Conservation (phyloP, 2,113 vertebrate genomes). For the Sylvia atricapilla region DNA sequence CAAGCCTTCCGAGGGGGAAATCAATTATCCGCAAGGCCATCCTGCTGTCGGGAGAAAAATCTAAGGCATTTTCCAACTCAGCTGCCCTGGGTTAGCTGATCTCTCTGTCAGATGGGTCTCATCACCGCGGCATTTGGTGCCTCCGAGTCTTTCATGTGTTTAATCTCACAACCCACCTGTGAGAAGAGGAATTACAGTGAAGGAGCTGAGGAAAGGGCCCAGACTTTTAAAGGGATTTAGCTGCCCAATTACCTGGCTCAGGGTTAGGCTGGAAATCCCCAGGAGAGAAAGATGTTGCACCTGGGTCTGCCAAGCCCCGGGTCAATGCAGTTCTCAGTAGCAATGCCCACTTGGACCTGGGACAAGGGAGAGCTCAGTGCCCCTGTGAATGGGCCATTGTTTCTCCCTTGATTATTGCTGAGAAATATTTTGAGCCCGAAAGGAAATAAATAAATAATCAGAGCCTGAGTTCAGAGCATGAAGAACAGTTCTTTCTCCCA, state of each 20-base stretch:
- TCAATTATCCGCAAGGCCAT: slow-evolving; percentile 41
- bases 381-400: not conserved
- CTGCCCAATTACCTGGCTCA: slow-evolving; percentile 46
- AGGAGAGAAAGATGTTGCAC: not conserved
- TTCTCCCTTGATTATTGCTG: not conserved
- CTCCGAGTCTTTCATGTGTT: slow-evolving; percentile 48
- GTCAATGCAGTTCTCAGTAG: not conserved
- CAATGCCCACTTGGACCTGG: not conserved
- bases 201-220: slow-evolving; percentile 33
- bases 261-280: slow-evolving; percentile 38
- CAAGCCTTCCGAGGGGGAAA: not conserved
- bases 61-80: slow-evolving; percentile 7
- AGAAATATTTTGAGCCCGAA: not conserved
- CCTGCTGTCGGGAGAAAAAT: slow-evolving; percentile 27
- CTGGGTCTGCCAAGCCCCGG: not conserved
- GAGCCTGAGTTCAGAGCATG: not conserved
- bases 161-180: slow-evolving; percentile 60
- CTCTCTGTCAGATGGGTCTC: slow-evolving; percentile 53
- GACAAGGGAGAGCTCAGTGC: not conserved
- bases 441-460: not conserved
- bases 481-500: not conserved
- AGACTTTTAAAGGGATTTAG: slow-evolving; percentile 54
- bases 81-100: slow-evolving; percentile 29
- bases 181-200: slow-evolving; percentile 33
- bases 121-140: not conserved